Evolutionary conservation across 92 coral and sea anemone genomes (phyloP).

Genomic region (Hydrozoanthus gracilis): DNA sequence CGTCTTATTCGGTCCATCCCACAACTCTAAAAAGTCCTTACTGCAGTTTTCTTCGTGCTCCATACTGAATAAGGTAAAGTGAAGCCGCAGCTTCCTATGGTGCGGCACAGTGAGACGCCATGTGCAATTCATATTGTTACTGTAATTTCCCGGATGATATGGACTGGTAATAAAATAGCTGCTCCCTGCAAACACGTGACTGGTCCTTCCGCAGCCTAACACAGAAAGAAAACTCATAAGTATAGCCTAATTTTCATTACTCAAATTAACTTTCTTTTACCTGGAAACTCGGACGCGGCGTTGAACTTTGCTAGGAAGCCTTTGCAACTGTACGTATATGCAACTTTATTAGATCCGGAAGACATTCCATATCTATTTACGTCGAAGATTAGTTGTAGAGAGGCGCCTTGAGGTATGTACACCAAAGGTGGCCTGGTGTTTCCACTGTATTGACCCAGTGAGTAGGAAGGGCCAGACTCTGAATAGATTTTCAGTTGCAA

Average conservation of each 20-base stretch:
- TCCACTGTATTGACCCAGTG: not conserved
- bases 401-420: not conserved
- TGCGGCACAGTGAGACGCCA: constrained; percentile 41
- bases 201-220: constrained; percentile 48
- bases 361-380: not conserved
- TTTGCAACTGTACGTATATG: not conserved
- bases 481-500: not conserved
- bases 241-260: too few relatives aligned
- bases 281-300: not conserved
- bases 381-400: not conserved
- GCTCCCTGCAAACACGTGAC: constrained; percentile 21
- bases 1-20: constrained; percentile 37
- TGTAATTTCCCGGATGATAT: constrained; percentile 42
- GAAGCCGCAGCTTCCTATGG: constrained; percentile 24
- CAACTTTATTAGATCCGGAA: not conserved
- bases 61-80: constrained; percentile 36
- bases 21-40: constrained; percentile 45
- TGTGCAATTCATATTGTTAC: constrained; percentile 42
- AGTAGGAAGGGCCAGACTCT: not conserved
- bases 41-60: constrained; percentile 47
- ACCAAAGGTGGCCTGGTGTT: not conserved
- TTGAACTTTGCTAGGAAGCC: not conserved
- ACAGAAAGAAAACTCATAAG: too few relatives aligned
- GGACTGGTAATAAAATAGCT: constrained; percentile 43
- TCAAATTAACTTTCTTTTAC: not conserved